Conservation (phyloP, 2,888 invertebrate species). For the Tinea semifulvella region DNA sequence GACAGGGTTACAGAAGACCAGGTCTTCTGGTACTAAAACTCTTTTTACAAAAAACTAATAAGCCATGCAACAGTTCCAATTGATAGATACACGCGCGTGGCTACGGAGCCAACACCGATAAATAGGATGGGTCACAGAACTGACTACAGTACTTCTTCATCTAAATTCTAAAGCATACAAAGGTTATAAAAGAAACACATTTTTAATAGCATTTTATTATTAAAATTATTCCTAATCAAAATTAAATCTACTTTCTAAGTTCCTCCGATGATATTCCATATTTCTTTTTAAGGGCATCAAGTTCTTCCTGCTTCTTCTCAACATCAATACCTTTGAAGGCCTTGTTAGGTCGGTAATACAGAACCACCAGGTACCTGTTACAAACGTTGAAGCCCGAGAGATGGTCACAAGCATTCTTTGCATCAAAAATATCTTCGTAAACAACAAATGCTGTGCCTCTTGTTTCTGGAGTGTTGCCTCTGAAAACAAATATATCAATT, state of each 20-base stretch:
- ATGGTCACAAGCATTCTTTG: constrained; percentile 99
- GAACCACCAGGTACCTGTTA: constrained; percentile 97
- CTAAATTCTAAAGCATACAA: too few relatives aligned
- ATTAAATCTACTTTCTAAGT: constrained; percentile 47
- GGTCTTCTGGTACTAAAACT: too few relatives aligned
- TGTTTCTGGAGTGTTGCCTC: constrained; percentile 97
- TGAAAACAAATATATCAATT: constrained; percentile 47
- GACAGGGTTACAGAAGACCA: too few relatives aligned
- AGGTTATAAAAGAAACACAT: too few relatives aligned
- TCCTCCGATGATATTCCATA: constrained; percentile 79
- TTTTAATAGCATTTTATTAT: too few relatives aligned
- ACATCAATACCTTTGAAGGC: constrained; percentile 95
- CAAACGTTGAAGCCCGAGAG: constrained; percentile 99
- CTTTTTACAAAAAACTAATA: too few relatives aligned
- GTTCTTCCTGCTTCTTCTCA: constrained; percentile 95
- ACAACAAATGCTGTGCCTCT: constrained; percentile 99
- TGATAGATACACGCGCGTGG: too few relatives aligned
- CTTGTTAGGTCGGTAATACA: constrained; percentile 97
- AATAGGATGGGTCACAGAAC: too few relatives aligned
- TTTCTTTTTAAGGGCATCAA: constrained; percentile 94
- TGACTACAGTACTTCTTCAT: too few relatives aligned
- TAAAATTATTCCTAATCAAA: neutral
- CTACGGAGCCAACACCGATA: too few relatives aligned
- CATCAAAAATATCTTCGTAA: constrained; percentile 99
- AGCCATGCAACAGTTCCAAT: too few relatives aligned